Base-by-base conservation (phyloP, 2,797 vertebrate species). In the Ctenopoma kingsleyae region DNA sequence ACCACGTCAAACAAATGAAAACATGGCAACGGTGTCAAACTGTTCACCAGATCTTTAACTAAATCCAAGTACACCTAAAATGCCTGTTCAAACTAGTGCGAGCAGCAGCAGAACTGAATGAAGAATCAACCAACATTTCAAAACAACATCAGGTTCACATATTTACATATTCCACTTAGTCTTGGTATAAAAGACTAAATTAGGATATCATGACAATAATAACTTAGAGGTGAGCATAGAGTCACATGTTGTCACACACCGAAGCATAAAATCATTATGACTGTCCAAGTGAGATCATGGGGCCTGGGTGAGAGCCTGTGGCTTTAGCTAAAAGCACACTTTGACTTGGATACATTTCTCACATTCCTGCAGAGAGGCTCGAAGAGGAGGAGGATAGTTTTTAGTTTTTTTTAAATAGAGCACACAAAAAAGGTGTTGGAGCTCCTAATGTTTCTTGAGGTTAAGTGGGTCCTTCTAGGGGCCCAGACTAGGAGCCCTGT, bases 391-490 rank as follows among this genome's bases (percentile, higher is more conserved):
- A 25, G 12, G 25, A 47, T 50, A 63, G 8, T 27, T 55, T 30
- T 63, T 68, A 55, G 57, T 22, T 30, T 22, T 59, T 78, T 68
- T 78, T 41, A 30, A 77, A 82, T 67, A 47, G 47, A 51, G 25
- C 32, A 67, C 69, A 80, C 80, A 83, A 73, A 89, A 83, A 78
- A 83, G 75, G 78, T 84, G 84, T 78, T 77, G 59, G 75, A 71
- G 61, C 58, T 83, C 59, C 68, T 87, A 82, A 89, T 84, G 71
- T 80, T 73, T 76, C 47, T 70, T 41, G 62, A 70, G 77, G 78
- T 85, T 87, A 87, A 89, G 82, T 85, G 81, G 76, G 62, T 80
- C 73, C 69, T 89, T 85, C 90, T 71, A 89, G 76, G 83, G 67
- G 61, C 55, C 60, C 32, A 57, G 52, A 67, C 61, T 71, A 75